Percentiles rank a stretch among this genome's conserved stretches.
Evolutionary conservation across 2,888 invertebrate genomes (phyloP).

Genomic region (Perithous albicinctus): DNA sequence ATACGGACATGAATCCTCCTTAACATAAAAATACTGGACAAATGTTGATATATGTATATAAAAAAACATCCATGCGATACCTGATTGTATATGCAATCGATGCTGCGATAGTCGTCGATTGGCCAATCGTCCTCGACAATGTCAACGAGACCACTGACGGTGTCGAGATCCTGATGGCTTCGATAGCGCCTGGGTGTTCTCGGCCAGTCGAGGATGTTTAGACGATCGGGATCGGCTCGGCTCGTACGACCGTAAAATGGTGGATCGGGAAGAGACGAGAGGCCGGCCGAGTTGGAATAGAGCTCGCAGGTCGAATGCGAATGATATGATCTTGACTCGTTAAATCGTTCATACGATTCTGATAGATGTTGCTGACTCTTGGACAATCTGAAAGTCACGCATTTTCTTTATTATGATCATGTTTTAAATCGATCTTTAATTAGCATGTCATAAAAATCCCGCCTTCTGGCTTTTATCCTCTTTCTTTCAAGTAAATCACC

Average conservation of each 20-base stretch:
- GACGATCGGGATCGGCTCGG: constrained; percentile 76
- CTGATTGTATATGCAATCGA: constrained; percentile 83
- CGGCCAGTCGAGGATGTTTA: constrained; percentile 83
- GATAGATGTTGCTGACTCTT: constrained; percentile 83
- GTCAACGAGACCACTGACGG: constrained; percentile 82
- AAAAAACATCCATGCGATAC: constrained; percentile 69
- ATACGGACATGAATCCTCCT: neutral
- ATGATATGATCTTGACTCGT: constrained; percentile 77
- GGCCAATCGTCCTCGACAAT: constrained; percentile 83
- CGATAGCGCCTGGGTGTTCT: constrained; percentile 79
- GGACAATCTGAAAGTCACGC: constrained; percentile 75
- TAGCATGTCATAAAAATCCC: neutral
- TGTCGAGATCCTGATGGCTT: constrained; percentile 82
- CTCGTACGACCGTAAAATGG: constrained; percentile 70
- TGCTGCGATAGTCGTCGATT: constrained; percentile 80
- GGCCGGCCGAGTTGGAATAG: constrained; percentile 77
- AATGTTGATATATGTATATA: neutral
- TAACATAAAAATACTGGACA: neutral
- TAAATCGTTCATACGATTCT: constrained; percentile 80
- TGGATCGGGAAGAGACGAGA: constrained; percentile 77
- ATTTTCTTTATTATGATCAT: neutral
- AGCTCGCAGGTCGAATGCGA: constrained; percentile 81
- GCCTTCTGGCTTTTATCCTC: neutral
- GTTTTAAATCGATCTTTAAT: neutral
- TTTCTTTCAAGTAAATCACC: constrained; percentile 85